Conservation (phyloP, 2,113 vertebrate species). For the Rutilus rutilus region DNA sequence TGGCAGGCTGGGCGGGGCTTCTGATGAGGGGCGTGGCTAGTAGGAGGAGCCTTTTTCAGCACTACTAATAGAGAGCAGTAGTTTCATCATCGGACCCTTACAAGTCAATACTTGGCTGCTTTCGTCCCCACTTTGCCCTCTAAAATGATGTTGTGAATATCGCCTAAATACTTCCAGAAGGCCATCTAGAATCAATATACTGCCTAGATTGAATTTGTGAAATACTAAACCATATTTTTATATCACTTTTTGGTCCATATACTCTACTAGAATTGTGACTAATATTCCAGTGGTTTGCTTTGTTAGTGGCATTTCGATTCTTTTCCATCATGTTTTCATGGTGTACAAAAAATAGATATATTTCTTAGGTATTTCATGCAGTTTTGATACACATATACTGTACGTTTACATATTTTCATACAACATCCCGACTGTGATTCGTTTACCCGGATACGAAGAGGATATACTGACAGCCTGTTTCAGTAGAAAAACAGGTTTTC, state of each 20-base stretch:
- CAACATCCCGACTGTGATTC: constrained; percentile 40
- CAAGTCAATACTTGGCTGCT: neutral
- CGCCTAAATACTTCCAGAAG: neutral
- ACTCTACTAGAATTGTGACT: neutral
- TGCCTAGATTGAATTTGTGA: neutral
- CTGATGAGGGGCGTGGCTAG: neutral
- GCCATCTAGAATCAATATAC: neutral
- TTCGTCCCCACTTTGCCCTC: neutral
- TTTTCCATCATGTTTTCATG: constrained; percentile 19
- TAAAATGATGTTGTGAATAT: neutral
- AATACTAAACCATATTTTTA: neutral
- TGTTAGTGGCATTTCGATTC: neutral
- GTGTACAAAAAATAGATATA: constrained; percentile 54
- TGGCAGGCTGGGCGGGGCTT: neutral
- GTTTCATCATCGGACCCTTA: neutral
- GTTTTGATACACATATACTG: constrained; percentile 51
- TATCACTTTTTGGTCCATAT: neutral
- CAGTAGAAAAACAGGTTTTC: constrained; percentile 43
- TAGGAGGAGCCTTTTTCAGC: constrained; percentile 30
- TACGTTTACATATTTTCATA: constrained; percentile 43
- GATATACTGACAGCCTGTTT: constrained; percentile 43
- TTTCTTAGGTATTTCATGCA: constrained; percentile 57
- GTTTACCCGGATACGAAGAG: constrained; percentile 33
- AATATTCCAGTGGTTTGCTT: too few relatives aligned
- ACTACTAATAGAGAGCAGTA: constrained; percentile 15